Percentiles rank a stretch among this genome's conserved stretches.
Conservation (phyloP, 2,113 vertebrate genomes). For the Caloenas nicobarica region DNA sequence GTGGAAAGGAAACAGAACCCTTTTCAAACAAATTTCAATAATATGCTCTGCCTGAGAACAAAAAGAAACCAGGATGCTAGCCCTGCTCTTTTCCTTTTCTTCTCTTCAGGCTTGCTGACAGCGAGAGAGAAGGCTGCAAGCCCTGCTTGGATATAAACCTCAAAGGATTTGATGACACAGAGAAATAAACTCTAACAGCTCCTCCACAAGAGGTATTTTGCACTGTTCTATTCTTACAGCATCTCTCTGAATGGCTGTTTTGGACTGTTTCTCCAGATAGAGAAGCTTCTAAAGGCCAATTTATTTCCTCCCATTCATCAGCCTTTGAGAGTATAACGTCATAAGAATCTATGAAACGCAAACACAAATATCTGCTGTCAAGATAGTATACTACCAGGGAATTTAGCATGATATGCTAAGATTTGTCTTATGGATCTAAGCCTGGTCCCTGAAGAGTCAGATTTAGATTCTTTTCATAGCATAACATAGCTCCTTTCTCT, state of each 20-base stretch:
- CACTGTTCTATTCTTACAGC: background rate
- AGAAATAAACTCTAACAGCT: background rate
- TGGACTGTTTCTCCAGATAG: background rate
- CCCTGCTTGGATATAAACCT: background rate
- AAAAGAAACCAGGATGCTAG: background rate
- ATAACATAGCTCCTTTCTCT: background rate
- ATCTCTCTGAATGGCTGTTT: background rate
- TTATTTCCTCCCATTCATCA: background rate
- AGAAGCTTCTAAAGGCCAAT: background rate
- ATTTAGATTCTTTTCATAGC: background rate
- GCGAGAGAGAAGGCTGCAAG: background rate
- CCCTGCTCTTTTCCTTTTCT: background rate
- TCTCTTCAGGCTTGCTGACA: background rate
- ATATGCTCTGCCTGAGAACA: background rate
- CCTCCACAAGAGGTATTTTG: background rate
- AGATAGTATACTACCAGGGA: background rate
- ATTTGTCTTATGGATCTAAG: background rate
- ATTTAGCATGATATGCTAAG: background rate
- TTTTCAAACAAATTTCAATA: background rate
- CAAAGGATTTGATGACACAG: background rate
- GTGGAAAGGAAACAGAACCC: background rate
- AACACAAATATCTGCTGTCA: background rate
- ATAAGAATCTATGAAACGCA: background rate
- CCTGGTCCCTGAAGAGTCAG: background rate
- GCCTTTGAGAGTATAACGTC: background rate